Evolutionary conservation across 2,797 vertebrate genomes (phyloP), one percentile per base, ranked within the genome.

Genomic region (Eleutherodactylus coqui): DNA sequence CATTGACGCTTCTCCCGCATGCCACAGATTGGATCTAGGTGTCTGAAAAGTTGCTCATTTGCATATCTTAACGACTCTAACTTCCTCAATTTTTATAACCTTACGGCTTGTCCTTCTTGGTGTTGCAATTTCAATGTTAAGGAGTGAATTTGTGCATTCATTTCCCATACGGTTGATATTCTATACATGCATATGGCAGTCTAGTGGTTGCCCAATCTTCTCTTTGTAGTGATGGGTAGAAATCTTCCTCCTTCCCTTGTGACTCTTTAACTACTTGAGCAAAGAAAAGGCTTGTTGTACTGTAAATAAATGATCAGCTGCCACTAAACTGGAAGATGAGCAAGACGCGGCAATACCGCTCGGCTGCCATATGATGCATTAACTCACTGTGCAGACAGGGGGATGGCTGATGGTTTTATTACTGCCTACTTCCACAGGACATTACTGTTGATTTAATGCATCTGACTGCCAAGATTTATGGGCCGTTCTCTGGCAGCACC

Each of bases 361-460:
- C 62, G 58, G 76, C 51, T 75, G 77, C 69, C 78, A 69, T 55
- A 38, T 60, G n/a, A 43, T 53, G 78, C 85, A 86, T 75, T 75
- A 81, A 86, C 21, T 86, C 53, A 67, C 19, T 47, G 67, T 38
- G 55, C 36, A 64, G 79, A 76, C 53, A 67, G 79, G 36, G 53
- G 62, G 79, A 49, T 38, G 69, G 69, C 53, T 51, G 78, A 86
- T 81, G 78, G 78, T 75, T 86, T 86, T 32, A 76, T 86, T 53
- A 29, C 55, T 41, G 43, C 70, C 85, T 82, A 32, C 55, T 76
- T 76, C 70, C 69, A 53, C 60, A 69, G 43, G 53, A 81, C 78
- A 81, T 81, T 86, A 86, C 85, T 67, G 70, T 4, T 76, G 85
- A 86, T 86, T 86, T 86, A 86, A 86, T 86, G 85, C 79, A 34